A percentile compares a stretch with the other conserved stretches of the same genome.
phyloP scores from a whole-genome alignment of 2,113 vertebrate genomes.

The Cololabis saira region DNA sequence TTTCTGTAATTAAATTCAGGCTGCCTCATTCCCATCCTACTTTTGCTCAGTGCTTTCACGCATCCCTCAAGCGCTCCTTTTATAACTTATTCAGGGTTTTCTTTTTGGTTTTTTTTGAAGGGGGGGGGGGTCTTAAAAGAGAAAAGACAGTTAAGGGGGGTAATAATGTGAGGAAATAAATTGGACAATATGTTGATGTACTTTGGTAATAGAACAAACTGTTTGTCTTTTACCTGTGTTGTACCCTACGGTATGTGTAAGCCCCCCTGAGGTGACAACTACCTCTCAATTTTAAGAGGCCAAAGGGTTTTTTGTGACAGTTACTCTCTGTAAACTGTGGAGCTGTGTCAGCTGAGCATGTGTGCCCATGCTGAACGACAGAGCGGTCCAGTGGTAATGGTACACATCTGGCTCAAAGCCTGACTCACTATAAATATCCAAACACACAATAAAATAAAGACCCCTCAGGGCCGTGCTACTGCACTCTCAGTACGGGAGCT shows the following conservation, averaged over 20 bases:
- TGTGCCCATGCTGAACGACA: constrained; percentile 43
- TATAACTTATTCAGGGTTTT: no score
- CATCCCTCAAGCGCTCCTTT: background rate
- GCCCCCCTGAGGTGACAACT: background rate
- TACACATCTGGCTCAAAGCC: constrained; percentile 68
- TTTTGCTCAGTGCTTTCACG: constrained; percentile 4
- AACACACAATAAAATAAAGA: constrained; percentile 62
- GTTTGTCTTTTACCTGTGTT: no score
- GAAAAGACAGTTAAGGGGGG: background rate
- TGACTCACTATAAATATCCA: constrained; percentile 74
- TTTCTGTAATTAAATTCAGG: constrained; percentile 29
- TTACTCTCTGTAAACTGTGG: constrained; percentile 25
- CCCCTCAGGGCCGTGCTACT: constrained; percentile 46
- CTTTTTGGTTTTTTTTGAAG: constrained; percentile 10
- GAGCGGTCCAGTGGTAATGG: constrained; percentile 32
- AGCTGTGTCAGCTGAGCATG: constrained; percentile 20
- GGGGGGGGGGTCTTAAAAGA: constrained; percentile 11
- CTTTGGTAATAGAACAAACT: no score
- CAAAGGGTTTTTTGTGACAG: constrained; percentile 43
- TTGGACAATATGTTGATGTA: no score
- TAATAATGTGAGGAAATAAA: no score
- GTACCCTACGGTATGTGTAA: no score
- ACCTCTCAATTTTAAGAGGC: background rate
- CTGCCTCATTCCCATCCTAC: constrained; percentile 19
- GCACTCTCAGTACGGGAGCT: constrained; percentile 32